phyloP scores from a whole-genome alignment of 2,113 vertebrate species.

The Guaruba guarouba region DNA sequence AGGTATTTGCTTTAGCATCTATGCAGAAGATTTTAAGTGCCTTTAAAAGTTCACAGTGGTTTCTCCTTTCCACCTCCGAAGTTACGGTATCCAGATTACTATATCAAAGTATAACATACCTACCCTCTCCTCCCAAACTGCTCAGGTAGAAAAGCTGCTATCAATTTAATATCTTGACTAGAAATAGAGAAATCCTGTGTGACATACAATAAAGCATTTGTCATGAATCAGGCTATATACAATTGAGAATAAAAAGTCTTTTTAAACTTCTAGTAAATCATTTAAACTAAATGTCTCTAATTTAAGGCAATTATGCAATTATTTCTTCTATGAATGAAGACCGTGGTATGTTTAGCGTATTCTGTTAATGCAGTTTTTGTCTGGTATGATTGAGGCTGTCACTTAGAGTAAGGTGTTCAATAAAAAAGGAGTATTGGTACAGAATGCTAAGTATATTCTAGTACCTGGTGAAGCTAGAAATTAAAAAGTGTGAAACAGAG shows the following conservation, averaged over 20 bases:
- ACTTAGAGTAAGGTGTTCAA: constrained; percentile 15
- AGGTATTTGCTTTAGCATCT: not conserved
- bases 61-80: not conserved
- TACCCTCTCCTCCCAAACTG: fast-evolving
- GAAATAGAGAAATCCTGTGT: not conserved
- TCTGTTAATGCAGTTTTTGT: constrained; percentile 28
- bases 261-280: constrained; percentile 25
- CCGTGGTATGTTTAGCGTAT: constrained; percentile 5
- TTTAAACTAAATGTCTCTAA: constrained; percentile 40
- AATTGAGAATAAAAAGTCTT: constrained; percentile 38
- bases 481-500: not conserved
- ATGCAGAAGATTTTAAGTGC: not conserved
- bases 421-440: not conserved
- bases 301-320: constrained; percentile 62
- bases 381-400: constrained; percentile 46
- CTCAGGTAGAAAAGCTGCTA: not conserved
- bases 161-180: not conserved
- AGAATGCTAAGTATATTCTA: not conserved
- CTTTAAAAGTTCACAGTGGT: not conserved
- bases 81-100: not conserved
- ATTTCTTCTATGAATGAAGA: constrained; percentile 34
- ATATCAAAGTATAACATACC: not conserved
- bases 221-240: constrained; percentile 20
- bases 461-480: not conserved
- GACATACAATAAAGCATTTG: constrained; percentile 10